Base-by-base conservation (phyloP, 2,113 vertebrate genomes). In the Takifugu bimaculatus region DNA sequence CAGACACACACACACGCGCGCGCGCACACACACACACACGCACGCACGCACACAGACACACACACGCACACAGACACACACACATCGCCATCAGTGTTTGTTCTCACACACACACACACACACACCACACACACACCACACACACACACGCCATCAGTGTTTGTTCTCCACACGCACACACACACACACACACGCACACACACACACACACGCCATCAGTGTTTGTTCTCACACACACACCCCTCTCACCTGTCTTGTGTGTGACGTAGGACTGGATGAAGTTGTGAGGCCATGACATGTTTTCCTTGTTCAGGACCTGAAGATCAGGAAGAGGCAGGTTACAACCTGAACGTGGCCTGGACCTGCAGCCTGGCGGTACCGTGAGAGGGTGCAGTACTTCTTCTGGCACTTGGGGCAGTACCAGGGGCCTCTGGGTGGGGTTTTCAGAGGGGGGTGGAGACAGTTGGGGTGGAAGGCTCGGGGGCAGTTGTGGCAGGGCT, bases 341-440 rank as follows among this genome's bases (percentile, higher is more conserved):
- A 57, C 35, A 10, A 10, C 11, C 35, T 10, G 35, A 20, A 20
- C 20, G 20, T 20, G 20, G 20, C 20, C 20, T 20, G 20, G 20
- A 20, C 20, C 20, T 20, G 20, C 20, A 20, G 20, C 20, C 20
- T 20, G 20, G 20, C 20, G 20, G 20, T 20, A 20, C 20, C 20
- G 20, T 20, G 20, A 20, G 20, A 20, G 20, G 29, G 29, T 32
- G 29, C 29, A 39, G 35, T 52, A 98, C 97, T 98, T 97, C 88
- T 96, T 95, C 87, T 98, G 96, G 90, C 97, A 98, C 91, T 93
- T 96, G 81, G 96, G 95, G 88, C 97, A 98, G 88, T 93, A 88
- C 96, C 96, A 98, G 62, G 92, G 50, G 5, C 95, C 95, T 74
- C 93, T 92, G 73, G 93, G 93, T 0, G 86, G 86, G 1, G 93